phyloP scores from a whole-genome alignment of 2,797 vertebrate species.

The Sarcoramphus papa region DNA sequence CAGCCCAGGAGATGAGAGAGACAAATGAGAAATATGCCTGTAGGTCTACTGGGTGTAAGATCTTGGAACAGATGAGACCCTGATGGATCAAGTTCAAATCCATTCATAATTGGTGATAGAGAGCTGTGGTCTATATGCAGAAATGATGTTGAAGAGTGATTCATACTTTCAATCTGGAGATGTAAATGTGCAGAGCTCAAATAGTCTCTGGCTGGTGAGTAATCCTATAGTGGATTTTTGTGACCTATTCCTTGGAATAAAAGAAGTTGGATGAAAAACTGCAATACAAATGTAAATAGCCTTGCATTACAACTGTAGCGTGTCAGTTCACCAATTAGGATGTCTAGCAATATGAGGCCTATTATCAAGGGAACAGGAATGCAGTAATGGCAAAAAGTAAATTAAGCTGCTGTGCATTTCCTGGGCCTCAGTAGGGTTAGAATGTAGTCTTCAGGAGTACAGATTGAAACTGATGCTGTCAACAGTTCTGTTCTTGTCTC shows the following conservation, averaged over 20 bases:
- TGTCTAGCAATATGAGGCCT: not conserved
- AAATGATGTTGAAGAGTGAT: not conserved
- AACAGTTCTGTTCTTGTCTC: not conserved
- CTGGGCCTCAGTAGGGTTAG: not conserved
- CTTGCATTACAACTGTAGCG: not conserved
- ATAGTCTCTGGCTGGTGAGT: not conserved
- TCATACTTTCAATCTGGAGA: not conserved
- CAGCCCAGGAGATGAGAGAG: not conserved
- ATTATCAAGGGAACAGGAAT: not conserved
- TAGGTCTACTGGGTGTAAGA: not conserved
- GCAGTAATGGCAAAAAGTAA: not conserved
- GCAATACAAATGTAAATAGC: not conserved
- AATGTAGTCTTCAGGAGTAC: not conserved
- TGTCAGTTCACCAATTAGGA: not conserved
- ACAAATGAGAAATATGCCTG: not conserved
- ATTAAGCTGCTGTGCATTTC: not conserved
- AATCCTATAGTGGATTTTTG: not conserved
- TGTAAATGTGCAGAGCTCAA: not conserved
- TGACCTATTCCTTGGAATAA: not conserved
- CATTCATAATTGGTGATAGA: not conserved
- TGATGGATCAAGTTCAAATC: not conserved
- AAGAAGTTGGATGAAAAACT: not conserved
- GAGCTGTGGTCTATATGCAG: not conserved
- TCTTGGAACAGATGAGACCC: not conserved
- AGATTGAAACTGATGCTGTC: not conserved